Percentiles rank a stretch among this genome's conserved stretches.
These are phyloP conservation scores for Bagarius yarrelli DNA, from an alignment of 2,113 vertebrate genomes.

Conservation along the genomic window DNA sequence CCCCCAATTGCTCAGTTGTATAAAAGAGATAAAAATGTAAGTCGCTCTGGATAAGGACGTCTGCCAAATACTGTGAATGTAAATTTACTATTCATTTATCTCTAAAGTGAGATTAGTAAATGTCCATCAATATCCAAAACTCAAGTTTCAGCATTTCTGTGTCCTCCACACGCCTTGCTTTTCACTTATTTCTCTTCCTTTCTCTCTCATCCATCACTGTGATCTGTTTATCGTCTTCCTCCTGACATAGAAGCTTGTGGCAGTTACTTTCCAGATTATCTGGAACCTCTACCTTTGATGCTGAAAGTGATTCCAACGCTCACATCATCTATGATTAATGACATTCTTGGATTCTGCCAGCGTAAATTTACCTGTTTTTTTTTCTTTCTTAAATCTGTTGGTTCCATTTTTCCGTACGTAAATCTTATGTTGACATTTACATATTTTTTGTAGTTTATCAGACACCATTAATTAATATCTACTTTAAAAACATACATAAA, in stretches of 20 bases:
- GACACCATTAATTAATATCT: too few species aligned
- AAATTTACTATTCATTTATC: neutral
- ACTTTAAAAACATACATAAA: too few species aligned
- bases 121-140: constrained; percentile 10
- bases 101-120: neutral
- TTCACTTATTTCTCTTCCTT: neutral
- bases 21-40: too few species aligned
- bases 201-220: constrained; percentile 32
- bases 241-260: constrained; percentile 31
- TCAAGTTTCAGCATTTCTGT: constrained; percentile 30
- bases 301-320: constrained; percentile 43
- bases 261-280: constrained; percentile 43
- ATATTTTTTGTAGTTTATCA: too few species aligned
- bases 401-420: too few species aligned
- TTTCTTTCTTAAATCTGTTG: too few species aligned
- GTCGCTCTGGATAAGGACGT: too few species aligned
- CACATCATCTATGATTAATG: neutral
- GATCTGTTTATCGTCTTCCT: constrained; percentile 44
- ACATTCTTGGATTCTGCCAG: too few species aligned
- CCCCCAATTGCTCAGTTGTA: too few species aligned
- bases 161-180: neutral
- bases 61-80: too few species aligned
- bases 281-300: constrained; percentile 29
- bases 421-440: too few species aligned
- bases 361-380: too few species aligned